Evolutionary conservation across 2,888 invertebrate species (phyloP), one percentile per base, ranked within the genome.

Genomic region (Rhamnusium bicolor): DNA sequence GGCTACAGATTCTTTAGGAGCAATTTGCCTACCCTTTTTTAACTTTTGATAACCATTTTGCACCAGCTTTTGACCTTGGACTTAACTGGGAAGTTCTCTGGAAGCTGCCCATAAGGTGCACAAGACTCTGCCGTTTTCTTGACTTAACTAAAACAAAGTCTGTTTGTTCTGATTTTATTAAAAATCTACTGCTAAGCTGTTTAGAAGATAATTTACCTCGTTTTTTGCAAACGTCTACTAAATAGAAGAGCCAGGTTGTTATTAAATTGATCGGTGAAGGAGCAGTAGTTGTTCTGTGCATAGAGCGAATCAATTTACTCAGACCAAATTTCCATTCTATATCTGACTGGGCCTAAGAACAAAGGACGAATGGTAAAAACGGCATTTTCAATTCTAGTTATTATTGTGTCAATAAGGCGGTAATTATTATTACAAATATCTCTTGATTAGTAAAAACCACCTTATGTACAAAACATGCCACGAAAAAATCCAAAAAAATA

Each of bases 321-420:
- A 99, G 89, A 27, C 99, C 99, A 87, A 98, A 99, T 90, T 99
- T 99, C 99, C 99, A 99, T 89, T 99, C 99, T 84, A 98, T 98
- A 89, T 99, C 99, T 56, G 99, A 99, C 93, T 99, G 98, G 46
- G 98, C 98, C 93, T 98, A 92, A 84, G 84, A 54, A 79, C 80
- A 54, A 74, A 74, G 61, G 53, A 58, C 47, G 16, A 56, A 54
- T 7, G 18, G 14, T 12, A 21, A 16, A 10, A 21, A 7, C 6
- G 27, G 2, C 14, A 4, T 49, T 29, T 29, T 16, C 16, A n/a
- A n/a, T n/a, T n/a, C n/a, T n/a, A n/a, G n/a, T n/a, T n/a, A 10
- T 54, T 54, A 21, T 10, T 12, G n/a, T 5, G 54, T 24, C 2
- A 4, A 53, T 60, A 18, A 56, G 51, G 51, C 8, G 19, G 51